These are phyloP conservation scores for Neoscelio sp. DNA, from an alignment of 2,888 invertebrate genomes.

Conservation along the genomic window DNA sequence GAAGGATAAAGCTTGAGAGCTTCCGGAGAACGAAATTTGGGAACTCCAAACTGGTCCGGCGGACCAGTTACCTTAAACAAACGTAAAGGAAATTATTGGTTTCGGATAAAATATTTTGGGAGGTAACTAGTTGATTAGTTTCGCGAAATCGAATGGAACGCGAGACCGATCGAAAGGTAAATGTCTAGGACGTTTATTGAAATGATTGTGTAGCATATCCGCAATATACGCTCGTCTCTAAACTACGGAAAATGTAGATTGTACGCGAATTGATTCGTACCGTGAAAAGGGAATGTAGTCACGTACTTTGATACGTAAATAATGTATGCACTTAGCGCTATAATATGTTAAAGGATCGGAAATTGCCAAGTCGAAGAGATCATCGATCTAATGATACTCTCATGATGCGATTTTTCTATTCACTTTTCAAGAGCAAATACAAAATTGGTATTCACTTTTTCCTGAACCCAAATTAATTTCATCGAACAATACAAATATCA, in stretches of 20 bases:
- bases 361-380: slow-evolving; percentile 20
- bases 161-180: slow-evolving; percentile 30
- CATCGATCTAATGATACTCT: slow-evolving; percentile 28
- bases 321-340: slow-evolving; percentile 25
- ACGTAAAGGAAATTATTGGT: too few species aligned
- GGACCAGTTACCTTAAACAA: too few species aligned
- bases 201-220: slow-evolving; percentile 14
- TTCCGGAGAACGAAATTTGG: too few species aligned
- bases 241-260: slow-evolving; percentile 20
- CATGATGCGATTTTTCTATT: slow-evolving; percentile 21
- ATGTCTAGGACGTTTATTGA: slow-evolving; percentile 38
- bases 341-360: slow-evolving; percentile 29
- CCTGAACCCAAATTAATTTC: too few species aligned
- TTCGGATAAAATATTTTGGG: too few species aligned
- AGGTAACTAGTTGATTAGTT: neutral
- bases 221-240: slow-evolving; percentile 32
- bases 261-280: slow-evolving; percentile 32
- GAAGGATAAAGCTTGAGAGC: too few species aligned
- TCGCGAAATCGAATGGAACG: slow-evolving; percentile 8
- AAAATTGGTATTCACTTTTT: too few species aligned
- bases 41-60: too few species aligned
- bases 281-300: slow-evolving; percentile 46
- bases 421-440: neutral
- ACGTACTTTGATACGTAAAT: slow-evolving; percentile 49
- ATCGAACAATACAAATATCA: too few species aligned